Evolutionary conservation across 37 sponge, comb jelly and placozoan species (phyloP), one percentile per base, ranked within the genome.

Genomic region (Oopsacas minuta): DNA sequence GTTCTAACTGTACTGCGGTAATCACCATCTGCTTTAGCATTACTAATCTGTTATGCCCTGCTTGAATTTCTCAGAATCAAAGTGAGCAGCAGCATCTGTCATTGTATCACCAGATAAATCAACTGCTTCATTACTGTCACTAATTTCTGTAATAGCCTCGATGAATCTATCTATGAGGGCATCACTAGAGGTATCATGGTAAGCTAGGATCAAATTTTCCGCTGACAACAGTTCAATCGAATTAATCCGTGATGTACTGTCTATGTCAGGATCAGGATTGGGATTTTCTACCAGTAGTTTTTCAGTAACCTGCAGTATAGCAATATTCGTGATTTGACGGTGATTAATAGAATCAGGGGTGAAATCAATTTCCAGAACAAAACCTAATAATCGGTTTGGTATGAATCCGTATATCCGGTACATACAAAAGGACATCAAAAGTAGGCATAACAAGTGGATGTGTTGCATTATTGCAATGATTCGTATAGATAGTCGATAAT

Each of bases 251-350:
- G 1, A 0, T 23, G 39, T 52, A 36, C 89, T 88, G 23, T 38
- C 85, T 1, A 8, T 1, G 22, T 32, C 46, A n/a, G 35, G 0
- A 7, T 82, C 83, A 0, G 42, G 30, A 39, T 88, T 85, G 0
- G 86, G 86, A 37, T 88, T 88, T 23, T 85, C 89, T 3, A 25
- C 15, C 39, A 88, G 53, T 17, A 88, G 0, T 28, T 88, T 86
- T 10, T 38, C 35, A 35, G 81, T 81, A 23, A 88, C 83, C 12
- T 36, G 10, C 7, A 88, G 75, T 34, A 85, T 37, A 0, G 89
- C 89, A 37, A 0, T 83, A 53, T 42, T 36, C 0, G 88, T 75
- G 38, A 88, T 88, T 23, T 61, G 81, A 1, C 34, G 25, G 53
- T 88, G 88, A 0, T 84, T 88, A 23, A 81, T 32, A 7, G 82